A percentile compares a stretch with the other conserved stretches of the same genome.
Evolutionary conservation across 92 coral and sea anemone species (phyloP).

Genomic region (Palythoa grandis): DNA sequence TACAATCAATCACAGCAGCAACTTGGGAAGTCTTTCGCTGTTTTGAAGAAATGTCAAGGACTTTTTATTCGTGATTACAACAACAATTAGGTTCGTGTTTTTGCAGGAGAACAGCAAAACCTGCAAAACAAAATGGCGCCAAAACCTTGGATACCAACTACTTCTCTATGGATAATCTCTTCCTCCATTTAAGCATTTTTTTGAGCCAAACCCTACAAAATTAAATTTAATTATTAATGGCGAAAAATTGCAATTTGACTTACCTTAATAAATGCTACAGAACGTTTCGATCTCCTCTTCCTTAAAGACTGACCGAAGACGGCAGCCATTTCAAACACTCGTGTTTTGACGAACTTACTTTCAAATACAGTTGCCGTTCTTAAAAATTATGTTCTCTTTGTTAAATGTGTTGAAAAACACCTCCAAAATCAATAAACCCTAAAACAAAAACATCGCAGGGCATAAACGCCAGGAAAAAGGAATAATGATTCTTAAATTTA

Average conservation of each 20-base stretch:
- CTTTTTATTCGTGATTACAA: neutral
- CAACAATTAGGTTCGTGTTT: neutral
- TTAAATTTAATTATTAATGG: constrained; percentile 1
- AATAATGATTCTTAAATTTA: constrained; percentile 7
- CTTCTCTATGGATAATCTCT: neutral
- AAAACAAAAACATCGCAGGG: neutral
- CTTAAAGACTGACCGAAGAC: neutral
- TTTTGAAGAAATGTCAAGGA: neutral
- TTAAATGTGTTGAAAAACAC: constrained; percentile 15
- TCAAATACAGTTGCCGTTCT: neutral
- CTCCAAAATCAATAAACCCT: neutral
- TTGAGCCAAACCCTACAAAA: neutral
- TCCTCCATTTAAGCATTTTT: neutral
- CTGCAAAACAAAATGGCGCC: neutral
- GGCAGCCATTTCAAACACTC: constrained; percentile 8
- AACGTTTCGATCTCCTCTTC: constrained; percentile 4
- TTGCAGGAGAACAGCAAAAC: neutral
- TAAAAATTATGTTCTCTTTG: neutral
- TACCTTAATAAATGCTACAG: neutral
- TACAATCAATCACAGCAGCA: too few relatives aligned
- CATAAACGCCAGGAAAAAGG: neutral
- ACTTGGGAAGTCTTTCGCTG: too few relatives aligned
- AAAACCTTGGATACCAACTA: neutral
- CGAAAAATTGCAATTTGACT: neutral
- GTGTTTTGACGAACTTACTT: neutral